Evolutionary conservation across 1,140 invertebrate genomes (phyloP).

Genomic region (Theocolax elegans): DNA sequence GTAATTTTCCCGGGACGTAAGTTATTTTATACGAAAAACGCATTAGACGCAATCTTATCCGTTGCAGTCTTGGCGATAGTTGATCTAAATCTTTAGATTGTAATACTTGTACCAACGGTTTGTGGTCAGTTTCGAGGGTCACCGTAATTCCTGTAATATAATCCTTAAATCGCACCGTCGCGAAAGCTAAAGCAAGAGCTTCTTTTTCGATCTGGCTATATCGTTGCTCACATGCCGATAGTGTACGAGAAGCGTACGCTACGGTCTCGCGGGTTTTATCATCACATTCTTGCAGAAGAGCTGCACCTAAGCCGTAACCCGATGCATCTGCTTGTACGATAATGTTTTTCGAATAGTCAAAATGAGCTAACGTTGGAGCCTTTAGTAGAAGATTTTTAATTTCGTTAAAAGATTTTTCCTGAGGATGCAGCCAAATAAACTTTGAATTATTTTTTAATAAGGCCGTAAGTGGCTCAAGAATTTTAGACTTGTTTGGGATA

Average conservation of each 20-base stretch:
- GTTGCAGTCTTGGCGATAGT: conserved; percentile 55
- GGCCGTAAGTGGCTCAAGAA: too few relatives aligned
- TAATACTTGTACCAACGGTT: conserved; percentile 47
- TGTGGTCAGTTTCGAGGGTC: conserved; percentile 55
- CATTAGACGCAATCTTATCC: conserved; percentile 54
- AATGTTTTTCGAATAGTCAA: conserved; percentile 1
- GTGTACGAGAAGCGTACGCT: neutral
- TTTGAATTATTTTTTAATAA: too few relatives aligned
- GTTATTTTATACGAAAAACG: conserved; percentile 50
- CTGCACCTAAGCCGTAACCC: neutral
- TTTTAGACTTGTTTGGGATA: too few relatives aligned
- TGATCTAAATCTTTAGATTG: conserved; percentile 48
- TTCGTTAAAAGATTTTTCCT: too few relatives aligned
- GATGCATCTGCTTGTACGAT: too few relatives aligned
- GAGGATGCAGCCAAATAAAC: too few relatives aligned
- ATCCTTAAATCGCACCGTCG: conserved; percentile 54
- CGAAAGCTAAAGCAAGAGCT: conserved; percentile 45
- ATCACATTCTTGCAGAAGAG: neutral
- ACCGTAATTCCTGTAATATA: conserved; percentile 46
- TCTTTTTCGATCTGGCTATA: conserved; percentile 52
- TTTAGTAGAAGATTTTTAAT: too few relatives aligned
- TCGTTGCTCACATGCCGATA: neutral
- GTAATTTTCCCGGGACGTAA: too few relatives aligned
- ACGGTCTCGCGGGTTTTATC: neutral
- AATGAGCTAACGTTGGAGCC: too few relatives aligned